Percentiles rank a stretch among this genome's conserved stretches.
phyloP scores from a whole-genome alignment of 2,797 vertebrate species.

The Macrochelys suwanniensis region DNA sequence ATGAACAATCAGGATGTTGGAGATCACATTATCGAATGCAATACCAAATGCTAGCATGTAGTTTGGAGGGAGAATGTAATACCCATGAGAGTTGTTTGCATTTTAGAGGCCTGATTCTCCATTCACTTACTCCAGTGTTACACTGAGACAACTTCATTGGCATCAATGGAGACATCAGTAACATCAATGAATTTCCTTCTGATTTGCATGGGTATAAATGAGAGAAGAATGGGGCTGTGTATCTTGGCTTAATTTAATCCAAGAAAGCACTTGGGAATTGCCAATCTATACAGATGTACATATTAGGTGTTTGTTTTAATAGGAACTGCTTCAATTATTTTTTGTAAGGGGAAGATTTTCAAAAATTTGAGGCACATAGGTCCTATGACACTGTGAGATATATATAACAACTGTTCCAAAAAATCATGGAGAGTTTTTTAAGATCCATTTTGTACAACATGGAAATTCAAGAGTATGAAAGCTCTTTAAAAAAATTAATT shows the following conservation, averaged over 20 bases:
- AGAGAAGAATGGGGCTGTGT: neutral
- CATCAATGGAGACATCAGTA: neutral
- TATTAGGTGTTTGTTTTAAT: neutral
- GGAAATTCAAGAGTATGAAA: neutral
- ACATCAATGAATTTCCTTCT: neutral
- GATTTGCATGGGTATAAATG: neutral
- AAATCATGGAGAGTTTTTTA: neutral
- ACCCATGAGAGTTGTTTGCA: neutral
- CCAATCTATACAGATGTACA: neutral
- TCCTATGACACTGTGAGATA: no score
- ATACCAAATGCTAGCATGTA: neutral
- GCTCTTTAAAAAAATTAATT: neutral
- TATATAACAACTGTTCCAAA: no score
- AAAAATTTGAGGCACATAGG: no score
- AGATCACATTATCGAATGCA: rapidly evolving
- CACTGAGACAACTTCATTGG: rapidly evolving
- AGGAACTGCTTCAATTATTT: neutral
- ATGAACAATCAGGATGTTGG: neutral
- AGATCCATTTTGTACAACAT: slow-evolving; percentile 22
- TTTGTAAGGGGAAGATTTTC: neutral
- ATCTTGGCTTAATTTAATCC: neutral
- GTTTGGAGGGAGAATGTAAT: rapidly evolving
- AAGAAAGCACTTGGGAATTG: neutral
- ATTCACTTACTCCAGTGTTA: neutral
- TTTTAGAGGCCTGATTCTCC: neutral